Evolutionary conservation across 2,888 invertebrate species (phyloP), one percentile per base, ranked within the genome.

Genomic region (Campopleginae sp.): DNA sequence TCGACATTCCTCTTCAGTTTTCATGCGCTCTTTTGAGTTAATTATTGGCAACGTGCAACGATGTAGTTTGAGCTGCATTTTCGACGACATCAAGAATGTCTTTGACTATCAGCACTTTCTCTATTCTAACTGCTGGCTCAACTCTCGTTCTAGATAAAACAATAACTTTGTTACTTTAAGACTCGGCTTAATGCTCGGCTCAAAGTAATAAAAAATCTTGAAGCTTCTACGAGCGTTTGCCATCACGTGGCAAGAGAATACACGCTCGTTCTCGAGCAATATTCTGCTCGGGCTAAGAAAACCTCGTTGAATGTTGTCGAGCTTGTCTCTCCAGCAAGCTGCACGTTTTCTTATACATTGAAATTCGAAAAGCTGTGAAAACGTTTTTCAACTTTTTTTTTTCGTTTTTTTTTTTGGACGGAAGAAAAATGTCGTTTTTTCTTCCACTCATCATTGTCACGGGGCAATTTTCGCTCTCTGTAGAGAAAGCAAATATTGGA

Each of bases 161-260:
- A 76, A 82, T 82, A 82, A 82, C 85, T 80, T 85, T 85, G 82
- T 80, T 85, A 82, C 82, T 85, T 80, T 51, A 77, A 80, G 85
- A 79, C 77, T 77, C 79, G 65, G 19, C 54, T 38, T 10, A 75
- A n/a, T n/a, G 65, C 31, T 71, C 58, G 38, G 12, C 65, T 81
- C 80, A 79, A 79, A 84, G 83, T 79, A 74, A 79, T 71, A 78
- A 63, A 31, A 75, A 81, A 63, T 54, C 80, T 66, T 48, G 66
- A 48, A 51, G 48, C 74, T 81, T 44, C 80, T 68, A 76, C 10
- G 33, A 12, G 44, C 65, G 70, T 79, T 31, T 75, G 38, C 10
- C 42, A 74, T 82, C 65, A 66, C 48, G 58, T 42, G 46, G n/a
- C 6, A 42, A 54, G 70, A n/a, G 27, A 61, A 71, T 72, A 51